Conservation (phyloP, 2,888 invertebrate genomes). For the Diabrotica balteata region DNA sequence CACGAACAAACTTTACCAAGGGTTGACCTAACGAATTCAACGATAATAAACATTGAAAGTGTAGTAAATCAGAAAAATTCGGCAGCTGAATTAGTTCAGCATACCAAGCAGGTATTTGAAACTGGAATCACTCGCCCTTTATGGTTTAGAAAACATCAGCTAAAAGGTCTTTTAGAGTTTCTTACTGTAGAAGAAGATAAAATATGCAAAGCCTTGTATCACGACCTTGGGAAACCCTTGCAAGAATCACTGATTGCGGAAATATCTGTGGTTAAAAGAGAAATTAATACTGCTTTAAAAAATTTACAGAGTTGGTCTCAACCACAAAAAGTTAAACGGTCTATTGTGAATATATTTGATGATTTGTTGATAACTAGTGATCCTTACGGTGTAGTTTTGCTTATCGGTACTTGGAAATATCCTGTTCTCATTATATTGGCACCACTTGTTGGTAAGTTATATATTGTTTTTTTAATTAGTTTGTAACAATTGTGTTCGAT, state of each 20-base stretch:
- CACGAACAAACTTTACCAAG: no score
- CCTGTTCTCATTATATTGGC: slow-evolving; percentile 82
- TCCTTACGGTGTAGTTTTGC: slow-evolving; percentile 89
- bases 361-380: slow-evolving; percentile 65
- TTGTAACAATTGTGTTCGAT: no score
- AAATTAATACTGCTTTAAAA: slow-evolving; percentile 72
- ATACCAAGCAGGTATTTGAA: background rate
- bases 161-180: background rate
- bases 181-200: background rate
- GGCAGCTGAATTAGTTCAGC: background rate
- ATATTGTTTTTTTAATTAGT: no score
- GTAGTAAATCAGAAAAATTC: background rate
- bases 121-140: background rate
- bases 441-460: slow-evolving; percentile 69
- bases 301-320: slow-evolving; percentile 81
- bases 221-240: slow-evolving; percentile 81
- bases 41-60: no score
- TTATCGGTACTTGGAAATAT: slow-evolving; percentile 97
- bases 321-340: slow-evolving; percentile 74
- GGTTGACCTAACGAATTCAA: no score
- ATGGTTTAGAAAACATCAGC: background rate
- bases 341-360: slow-evolving; percentile 53
- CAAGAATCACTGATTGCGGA: slow-evolving; percentile 81
- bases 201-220: slow-evolving; percentile 37
- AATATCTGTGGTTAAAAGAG: slow-evolving; percentile 77